These are phyloP conservation scores for Gambusia yucatana DNA, from an alignment of 2,797 vertebrate genomes.

Conservation along the genomic window DNA sequence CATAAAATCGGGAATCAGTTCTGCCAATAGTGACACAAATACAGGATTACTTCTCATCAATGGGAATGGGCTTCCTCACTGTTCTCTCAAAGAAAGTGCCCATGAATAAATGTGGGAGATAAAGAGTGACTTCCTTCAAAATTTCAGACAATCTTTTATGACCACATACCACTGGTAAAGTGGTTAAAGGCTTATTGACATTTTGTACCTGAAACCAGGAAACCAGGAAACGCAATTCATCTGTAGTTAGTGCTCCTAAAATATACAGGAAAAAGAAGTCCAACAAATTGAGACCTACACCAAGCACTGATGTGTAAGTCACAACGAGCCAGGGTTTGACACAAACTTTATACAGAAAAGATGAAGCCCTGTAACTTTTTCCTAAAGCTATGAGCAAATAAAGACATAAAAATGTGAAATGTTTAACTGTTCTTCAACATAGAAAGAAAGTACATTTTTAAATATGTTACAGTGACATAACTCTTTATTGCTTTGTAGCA, in stretches of 20 bases:
- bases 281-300: neutral
- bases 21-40: neutral
- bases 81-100: neutral
- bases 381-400: neutral
- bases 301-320: neutral
- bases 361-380: neutral
- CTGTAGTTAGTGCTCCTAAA: neutral
- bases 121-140: neutral
- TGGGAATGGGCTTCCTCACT: neutral
- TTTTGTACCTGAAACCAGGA: neutral
- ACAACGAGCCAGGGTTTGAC: neutral
- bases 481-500: neutral
- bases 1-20: neutral
- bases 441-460: neutral
- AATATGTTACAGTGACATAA: neutral
- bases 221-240: neutral
- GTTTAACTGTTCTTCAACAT: neutral
- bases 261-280: neutral
- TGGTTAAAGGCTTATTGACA: neutral
- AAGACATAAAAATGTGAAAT: neutral
- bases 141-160: neutral
- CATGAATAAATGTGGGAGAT: neutral
- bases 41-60: neutral
- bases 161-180: neutral
- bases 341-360: neutral